Evolutionary conservation across 1,140 invertebrate species (phyloP), one percentile per base, ranked within the genome.

Genomic region (Laupala kohalensis): DNA sequence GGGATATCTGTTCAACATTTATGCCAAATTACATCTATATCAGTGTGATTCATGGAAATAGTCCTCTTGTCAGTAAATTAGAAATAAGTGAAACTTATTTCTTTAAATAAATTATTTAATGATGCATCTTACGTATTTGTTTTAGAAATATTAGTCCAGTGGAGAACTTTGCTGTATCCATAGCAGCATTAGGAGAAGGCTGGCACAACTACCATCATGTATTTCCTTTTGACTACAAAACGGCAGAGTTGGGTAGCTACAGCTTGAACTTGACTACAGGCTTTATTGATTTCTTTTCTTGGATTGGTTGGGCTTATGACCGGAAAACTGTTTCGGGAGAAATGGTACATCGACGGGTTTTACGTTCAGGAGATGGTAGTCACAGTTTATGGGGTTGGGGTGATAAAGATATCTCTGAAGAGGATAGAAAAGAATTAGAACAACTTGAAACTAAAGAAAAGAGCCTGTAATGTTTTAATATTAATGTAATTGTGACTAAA

Each of bases 181-280:
- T 92, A 24, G 85, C 87, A 23, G 87, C 91, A 0, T 77, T 92
- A 13, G 92, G 92, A 0, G 90, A 92, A 81, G 93, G 93, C 23
- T 94, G 91, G 87, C 93, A 96, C 80, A 96, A 95, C 81, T 97
- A 94, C 79, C 94, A 97, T 78, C 94, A 96, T 79, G 88, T 89
- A 0, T 96, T 96, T 79, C 94, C 94, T 0, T 92, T 90, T 85
- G 95, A 98, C 78, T 95, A 96, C 78, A 88, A 90, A 75, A 92
- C 92, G 0, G 89, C 90, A 2, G 95, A 97, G 76, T 81, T 92
- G 2, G 90, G 90, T 1, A 80, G 84, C 64, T 84, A 84, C 73
- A 80, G 79, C 9, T 82, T 87, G 64, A 92, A 93, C 75, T 76
- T 88, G 1, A 90, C 89, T 0, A 92, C 90, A 0, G 84, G 76